Evolutionary conservation across 2,797 vertebrate species (phyloP).

Genomic region (Bovichtus diacanthus): DNA sequence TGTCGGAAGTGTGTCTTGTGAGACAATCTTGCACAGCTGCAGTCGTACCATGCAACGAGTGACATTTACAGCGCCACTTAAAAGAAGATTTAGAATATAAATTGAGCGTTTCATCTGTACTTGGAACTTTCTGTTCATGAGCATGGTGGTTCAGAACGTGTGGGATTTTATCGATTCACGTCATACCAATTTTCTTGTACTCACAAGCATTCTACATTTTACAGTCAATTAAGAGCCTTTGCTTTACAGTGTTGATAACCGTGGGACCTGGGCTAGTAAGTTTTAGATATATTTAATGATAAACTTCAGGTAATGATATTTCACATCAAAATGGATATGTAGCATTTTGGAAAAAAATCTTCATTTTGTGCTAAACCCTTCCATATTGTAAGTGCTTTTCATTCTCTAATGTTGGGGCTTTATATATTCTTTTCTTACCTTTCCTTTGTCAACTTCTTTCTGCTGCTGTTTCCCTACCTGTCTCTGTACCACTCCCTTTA

Average conservation of each 20-base stretch:
- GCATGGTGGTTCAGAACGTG: background rate
- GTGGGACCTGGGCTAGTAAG: constrained; percentile 18
- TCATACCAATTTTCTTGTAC: background rate
- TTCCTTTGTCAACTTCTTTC: constrained; percentile 6
- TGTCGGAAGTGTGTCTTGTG: background rate
- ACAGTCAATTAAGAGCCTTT: constrained; percentile 12
- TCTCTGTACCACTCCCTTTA: background rate
- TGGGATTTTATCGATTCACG: background rate
- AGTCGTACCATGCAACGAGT: background rate
- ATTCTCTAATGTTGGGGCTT: background rate
- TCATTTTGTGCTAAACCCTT: constrained; percentile 4
- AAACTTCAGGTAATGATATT: constrained; percentile 39
- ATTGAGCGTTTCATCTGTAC: background rate
- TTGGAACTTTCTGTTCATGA: background rate
- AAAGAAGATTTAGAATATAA: background rate
- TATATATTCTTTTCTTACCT: background rate
- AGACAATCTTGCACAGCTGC: background rate
- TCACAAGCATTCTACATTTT: constrained; percentile 2
- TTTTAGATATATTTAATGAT: constrained; percentile 8
- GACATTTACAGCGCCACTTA: constrained; percentile 14
- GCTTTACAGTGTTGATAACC: constrained; percentile 33
- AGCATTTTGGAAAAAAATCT: constrained; percentile 14
- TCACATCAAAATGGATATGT: constrained; percentile 44
- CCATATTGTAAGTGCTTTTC: background rate
- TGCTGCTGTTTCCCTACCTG: background rate